phyloP scores from a whole-genome alignment of 1,140 invertebrate species.

The Polypedilum vanderplanki region DNA sequence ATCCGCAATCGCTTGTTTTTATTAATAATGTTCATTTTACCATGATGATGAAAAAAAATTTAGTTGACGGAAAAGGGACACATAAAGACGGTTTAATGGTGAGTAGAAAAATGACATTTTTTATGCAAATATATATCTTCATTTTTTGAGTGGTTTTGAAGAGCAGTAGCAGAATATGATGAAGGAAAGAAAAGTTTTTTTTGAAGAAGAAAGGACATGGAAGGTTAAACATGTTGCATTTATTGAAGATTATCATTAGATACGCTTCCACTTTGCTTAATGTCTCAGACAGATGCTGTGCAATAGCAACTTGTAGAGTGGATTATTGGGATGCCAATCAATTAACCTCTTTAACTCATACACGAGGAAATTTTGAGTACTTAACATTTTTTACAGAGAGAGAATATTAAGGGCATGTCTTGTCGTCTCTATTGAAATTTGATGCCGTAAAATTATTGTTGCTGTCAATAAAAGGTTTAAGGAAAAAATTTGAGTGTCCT shows the following conservation, averaged over 20 bases:
- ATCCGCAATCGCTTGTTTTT: no score
- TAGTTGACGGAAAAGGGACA: slow-evolving; percentile 14
- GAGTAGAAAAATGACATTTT: not conserved
- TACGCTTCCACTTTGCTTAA: slow-evolving; percentile 4
- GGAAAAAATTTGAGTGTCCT: not conserved
- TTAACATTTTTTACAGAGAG: not conserved
- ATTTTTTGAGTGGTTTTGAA: not conserved
- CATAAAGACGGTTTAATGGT: slow-evolving; percentile 17
- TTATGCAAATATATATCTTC: slow-evolving; percentile 25
- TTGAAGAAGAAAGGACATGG: not conserved
- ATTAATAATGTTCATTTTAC: no score
- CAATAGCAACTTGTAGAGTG: not conserved
- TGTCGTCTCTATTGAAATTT: not conserved
- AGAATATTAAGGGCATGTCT: not conserved
- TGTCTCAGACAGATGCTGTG: slow-evolving; percentile 18
- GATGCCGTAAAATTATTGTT: slow-evolving; percentile 11
- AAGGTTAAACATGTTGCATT: slow-evolving; percentile 19
- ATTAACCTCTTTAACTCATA: slow-evolving; percentile 18
- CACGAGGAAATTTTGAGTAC: not conserved
- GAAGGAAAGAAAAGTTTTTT: not conserved
- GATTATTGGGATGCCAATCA: slow-evolving; percentile 16
- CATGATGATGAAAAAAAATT: no score
- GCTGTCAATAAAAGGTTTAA: not conserved
- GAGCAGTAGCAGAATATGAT: not conserved
- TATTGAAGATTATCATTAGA: slow-evolving; percentile 15